These are phyloP conservation scores for Plutella xylostella DNA, from an alignment of 2,888 invertebrate genomes.

Conservation along the genomic window DNA sequence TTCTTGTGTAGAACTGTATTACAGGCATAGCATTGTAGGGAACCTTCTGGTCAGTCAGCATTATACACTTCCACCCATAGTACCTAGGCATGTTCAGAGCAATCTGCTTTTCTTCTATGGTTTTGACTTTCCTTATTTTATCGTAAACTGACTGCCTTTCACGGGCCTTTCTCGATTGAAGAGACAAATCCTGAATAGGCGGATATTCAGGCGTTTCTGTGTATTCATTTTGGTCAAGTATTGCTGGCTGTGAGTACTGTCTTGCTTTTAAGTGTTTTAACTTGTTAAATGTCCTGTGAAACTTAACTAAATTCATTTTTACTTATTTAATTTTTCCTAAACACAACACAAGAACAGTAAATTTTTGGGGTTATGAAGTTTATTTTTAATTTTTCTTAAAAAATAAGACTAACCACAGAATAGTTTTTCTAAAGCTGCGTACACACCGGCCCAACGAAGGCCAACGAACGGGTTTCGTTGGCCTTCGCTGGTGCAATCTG, in stretches of 20 bases:
- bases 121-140: slow-evolving; percentile 73
- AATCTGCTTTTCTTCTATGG: slow-evolving; percentile 87
- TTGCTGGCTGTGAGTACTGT: slow-evolving; percentile 34
- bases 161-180: slow-evolving; percentile 54
- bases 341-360: neutral
- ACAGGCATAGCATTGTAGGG: slow-evolving; percentile 78
- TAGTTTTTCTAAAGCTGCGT: no score
- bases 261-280: slow-evolving; percentile 32
- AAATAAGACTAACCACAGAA: no score
- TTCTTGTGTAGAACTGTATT: slow-evolving; percentile 83
- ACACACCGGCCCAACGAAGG: no score
- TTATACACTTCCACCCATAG: slow-evolving; percentile 79
- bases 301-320: slow-evolving; percentile 44
- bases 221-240: slow-evolving; percentile 35
- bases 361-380: neutral
- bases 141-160: slow-evolving; percentile 59
- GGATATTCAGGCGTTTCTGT: slow-evolving; percentile 65
- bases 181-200: slow-evolving; percentile 72
- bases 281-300: slow-evolving; percentile 41
- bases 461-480: no score
- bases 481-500: no score
- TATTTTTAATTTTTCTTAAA: no score
- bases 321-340: neutral
- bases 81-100: slow-evolving; percentile 85
- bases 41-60: slow-evolving; percentile 68